Conservation (phyloP, 1,140 invertebrate species). For the Brachystomella parvula region DNA sequence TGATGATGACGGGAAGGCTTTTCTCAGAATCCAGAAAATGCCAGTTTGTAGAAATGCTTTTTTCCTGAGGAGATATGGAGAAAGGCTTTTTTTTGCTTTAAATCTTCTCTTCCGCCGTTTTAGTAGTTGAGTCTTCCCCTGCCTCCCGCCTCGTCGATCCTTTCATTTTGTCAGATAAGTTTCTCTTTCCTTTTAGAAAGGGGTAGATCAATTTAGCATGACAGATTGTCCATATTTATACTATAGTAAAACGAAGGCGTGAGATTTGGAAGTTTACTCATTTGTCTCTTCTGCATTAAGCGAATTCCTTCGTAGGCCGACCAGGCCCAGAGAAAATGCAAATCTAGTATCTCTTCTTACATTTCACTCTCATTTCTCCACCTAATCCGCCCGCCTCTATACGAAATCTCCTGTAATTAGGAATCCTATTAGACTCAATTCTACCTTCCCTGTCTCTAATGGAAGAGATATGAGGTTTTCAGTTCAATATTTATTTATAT, state of each 20-base stretch:
- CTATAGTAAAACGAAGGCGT: neutral
- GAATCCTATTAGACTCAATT: conserved; percentile 10
- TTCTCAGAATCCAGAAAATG: too few species aligned
- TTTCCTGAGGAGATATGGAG: neutral
- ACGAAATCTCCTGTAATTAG: conserved; percentile 7
- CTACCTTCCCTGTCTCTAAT: conserved; percentile 9
- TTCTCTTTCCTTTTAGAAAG: too few species aligned
- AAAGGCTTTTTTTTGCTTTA: neutral
- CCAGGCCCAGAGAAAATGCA: neutral
- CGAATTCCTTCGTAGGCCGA: too few species aligned
- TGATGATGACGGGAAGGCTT: too few species aligned
- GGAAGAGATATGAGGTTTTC: conserved; percentile 2
- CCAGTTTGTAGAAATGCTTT: too few species aligned
- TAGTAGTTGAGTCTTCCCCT: neutral
- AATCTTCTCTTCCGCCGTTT: neutral
- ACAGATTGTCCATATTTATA: neutral
- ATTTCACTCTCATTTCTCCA: conserved; percentile 1
- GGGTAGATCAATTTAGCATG: too few species aligned
- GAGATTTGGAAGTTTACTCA: neutral
- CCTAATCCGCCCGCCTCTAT: neutral
- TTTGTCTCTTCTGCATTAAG: neutral
- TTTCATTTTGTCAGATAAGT: neutral
- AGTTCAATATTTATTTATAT: conserved; percentile 7
- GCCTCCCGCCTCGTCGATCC: neutral
- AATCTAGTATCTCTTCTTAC: neutral